Base-by-base conservation (phyloP, 64 coral and sea anemone genomes). In the Pachyseris speciosa region DNA sequence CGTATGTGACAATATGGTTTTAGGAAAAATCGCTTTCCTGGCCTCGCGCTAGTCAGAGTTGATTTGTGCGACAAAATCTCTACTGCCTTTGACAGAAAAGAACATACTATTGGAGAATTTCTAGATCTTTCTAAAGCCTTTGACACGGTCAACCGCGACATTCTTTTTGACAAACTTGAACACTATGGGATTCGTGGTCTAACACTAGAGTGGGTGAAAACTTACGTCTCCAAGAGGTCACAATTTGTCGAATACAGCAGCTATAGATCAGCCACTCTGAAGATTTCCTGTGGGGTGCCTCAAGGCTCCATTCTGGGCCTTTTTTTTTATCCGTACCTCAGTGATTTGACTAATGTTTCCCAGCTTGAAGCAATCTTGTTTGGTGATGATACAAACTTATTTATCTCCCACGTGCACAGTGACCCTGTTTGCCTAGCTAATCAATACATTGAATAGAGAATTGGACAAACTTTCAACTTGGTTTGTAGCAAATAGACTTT, bases 161-260 rank as follows among this genome's bases (percentile, higher is more conserved):
- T 84, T 25, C n/a, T 84, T 64, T 61, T 33, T 84, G 36, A 63
- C 36, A 84, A 84, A 61, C 32, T 84, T 10, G 57, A 84, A 36
- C 25, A 84, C 64, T 84, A 66, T 24, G 80, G 80, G 13, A 84
- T 84, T 37, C 15, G 57, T 31, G 57, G 80, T 15, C 31, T 64
- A 17, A 55, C 80, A 37, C 37, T 84, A 22, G 50, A 84, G 4
- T 65, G 80, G 57, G 39, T 64, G 9, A 84, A 61, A 42, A 65
- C 34, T 84, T 84, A 84, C 39, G 36, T 66, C 24, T 20, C 24
- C 8, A 17, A 85, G 19, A 33, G 83, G 41, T n/a, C 36, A 45
- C 37, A 85, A 44, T 68, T 68, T 85, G 83, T 85, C 17, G 40
- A 85, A 7, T 41, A 69, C 47, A 48, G 44, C 61, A 68, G 8